phyloP scores from a whole-genome alignment of 2,113 vertebrate species.

The Istiophorus platypterus region DNA sequence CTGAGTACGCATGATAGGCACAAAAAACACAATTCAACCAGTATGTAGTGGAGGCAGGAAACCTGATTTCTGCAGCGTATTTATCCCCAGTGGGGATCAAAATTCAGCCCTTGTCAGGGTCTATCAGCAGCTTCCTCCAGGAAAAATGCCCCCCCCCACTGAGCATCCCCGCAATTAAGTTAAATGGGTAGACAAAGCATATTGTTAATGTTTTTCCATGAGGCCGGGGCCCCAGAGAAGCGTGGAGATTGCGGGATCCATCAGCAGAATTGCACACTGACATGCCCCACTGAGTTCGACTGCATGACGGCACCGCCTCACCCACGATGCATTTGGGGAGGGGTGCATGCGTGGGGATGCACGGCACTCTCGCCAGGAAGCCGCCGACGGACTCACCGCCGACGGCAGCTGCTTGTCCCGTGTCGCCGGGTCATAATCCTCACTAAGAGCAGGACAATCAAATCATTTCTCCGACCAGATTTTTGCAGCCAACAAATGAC shows the following conservation, averaged over 20 bases:
- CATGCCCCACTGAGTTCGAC: constrained; percentile 62
- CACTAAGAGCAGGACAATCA: constrained; percentile 49
- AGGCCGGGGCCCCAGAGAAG: constrained; percentile 47
- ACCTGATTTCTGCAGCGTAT: neutral
- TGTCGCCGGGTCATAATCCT: constrained; percentile 55
- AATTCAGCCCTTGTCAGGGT: neutral
- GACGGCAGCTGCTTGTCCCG: constrained; percentile 66
- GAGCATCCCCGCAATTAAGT: constrained; percentile 59
- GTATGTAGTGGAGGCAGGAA: too few species aligned
- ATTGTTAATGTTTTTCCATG: constrained; percentile 61
- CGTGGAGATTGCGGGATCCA: constrained; percentile 55
- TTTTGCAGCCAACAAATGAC: constrained; percentile 53
- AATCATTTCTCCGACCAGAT: constrained; percentile 35
- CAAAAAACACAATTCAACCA: too few species aligned
- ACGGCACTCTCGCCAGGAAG: neutral
- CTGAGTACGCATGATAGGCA: too few species aligned
- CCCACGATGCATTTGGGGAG: constrained; percentile 61
- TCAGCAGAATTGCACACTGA: constrained; percentile 68
- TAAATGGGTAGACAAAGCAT: constrained; percentile 64
- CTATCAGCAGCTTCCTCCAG: constrained; percentile 1
- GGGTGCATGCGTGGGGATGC: too few species aligned
- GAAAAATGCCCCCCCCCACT: constrained; percentile 25
- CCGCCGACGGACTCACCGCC: neutral
- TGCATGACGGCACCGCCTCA: constrained; percentile 62
- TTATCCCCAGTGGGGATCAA: constrained; percentile 8